Evolutionary conservation across 2,888 invertebrate species (phyloP), one percentile per base, ranked within the genome.

Genomic region (Andrena dorsata): DNA sequence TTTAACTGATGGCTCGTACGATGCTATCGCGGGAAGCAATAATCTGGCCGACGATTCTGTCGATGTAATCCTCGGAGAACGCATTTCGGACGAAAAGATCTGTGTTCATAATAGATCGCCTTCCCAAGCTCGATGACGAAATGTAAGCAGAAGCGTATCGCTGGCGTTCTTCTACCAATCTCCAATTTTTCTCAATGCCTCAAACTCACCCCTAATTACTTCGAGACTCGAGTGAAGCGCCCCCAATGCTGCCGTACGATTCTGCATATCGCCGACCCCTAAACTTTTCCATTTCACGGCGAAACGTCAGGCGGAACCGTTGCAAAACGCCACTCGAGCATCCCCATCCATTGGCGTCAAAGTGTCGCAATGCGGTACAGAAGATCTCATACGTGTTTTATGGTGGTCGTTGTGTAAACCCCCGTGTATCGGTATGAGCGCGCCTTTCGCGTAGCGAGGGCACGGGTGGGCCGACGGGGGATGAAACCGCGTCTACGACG

Each of bases 331-430:
- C 71, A 74, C 68, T 80, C 69, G 75, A 66, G 63, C 61, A 20
- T 69, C 72, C 63, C 70, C 28, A 49, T 53, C 47, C 53, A 80
- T 61, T 66, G 70, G 72, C 88, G 86, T 88, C 88, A 83, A 86
- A 91, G 86, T 90, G 91, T 90, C 90, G 90, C 90, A 90, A 87
- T 90, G 90, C 90, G 89, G 90, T 86, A 88, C 77, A 74, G 80
- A 86, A 82, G 85, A 91, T 87, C 86, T 87, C 86, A 82, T 88
- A 87, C 85, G 84, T 88, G 86, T 89, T 90, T 90, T 90, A 89
- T 86, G 83, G 80, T 82, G 77, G 78, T 82, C 86, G 83, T 75
- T 83, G 86, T 89, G 90, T 85, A 90, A 90, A 90, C 87, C 88
- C 30, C 86, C 66, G 76, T 41, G 89, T 88, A 89, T 90, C 90